Evolutionary conservation across 2,113 vertebrate species (phyloP).

Genomic region (Haliaeetus leucogaster): DNA sequence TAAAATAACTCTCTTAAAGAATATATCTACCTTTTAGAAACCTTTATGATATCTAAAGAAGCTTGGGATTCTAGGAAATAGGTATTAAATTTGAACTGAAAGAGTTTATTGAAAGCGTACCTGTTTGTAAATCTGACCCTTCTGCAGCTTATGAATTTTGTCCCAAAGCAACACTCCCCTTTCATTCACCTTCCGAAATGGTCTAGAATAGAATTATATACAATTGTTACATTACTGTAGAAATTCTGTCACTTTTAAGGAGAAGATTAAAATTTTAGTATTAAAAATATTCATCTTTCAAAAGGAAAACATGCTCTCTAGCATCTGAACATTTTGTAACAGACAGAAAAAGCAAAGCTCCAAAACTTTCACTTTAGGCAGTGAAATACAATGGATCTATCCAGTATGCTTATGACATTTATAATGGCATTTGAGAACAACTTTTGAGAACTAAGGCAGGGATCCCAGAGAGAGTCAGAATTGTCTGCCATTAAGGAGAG

Average conservation of each 20-base stretch:
- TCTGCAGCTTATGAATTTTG: slow-evolving; percentile 91
- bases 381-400: neutral
- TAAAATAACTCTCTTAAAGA: neutral
- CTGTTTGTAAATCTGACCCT: slow-evolving; percentile 98
- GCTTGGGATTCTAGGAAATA: neutral
- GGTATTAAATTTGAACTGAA: neutral
- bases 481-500: neutral
- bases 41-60: neutral
- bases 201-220: slow-evolving; percentile 69
- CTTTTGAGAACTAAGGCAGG: neutral
- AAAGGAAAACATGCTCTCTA: neutral
- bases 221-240: neutral
- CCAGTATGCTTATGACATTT: neutral
- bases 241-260: neutral
- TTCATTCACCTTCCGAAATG: slow-evolving; percentile 93
- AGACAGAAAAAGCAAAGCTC: neutral
- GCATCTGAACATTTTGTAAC: neutral
- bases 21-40: neutral
- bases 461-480: neutral
- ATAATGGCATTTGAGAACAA: neutral
- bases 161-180: slow-evolving; percentile 94
- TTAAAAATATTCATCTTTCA: neutral
- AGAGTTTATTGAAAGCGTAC: slow-evolving; percentile 54
- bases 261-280: neutral
- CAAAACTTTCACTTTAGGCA: neutral